Base-by-base conservation (phyloP, 2,113 vertebrate genomes). In the Mirounga angustirostris region DNA sequence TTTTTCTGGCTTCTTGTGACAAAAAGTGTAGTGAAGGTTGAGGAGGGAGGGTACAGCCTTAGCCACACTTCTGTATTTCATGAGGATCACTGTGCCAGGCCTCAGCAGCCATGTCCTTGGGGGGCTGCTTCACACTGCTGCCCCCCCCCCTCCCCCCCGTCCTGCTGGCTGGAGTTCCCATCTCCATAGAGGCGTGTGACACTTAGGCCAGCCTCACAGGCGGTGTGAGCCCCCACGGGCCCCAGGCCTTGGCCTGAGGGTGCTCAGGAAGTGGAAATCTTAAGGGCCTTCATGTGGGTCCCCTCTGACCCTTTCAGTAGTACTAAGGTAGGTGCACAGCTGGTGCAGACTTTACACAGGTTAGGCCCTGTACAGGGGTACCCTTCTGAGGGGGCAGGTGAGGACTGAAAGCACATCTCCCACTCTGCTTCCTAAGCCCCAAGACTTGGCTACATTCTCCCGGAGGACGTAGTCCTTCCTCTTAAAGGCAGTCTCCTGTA, bases 91-190 rank as follows among this genome's bases (percentile, higher is more conserved):
- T 19, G 24, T 73, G 40, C 46, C 56, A 24, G 46, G 24, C 21
- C 46, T 65, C 15, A 40, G 40, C 18, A 79, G 43, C 43, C 24
- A 1, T 58, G 69, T 52, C 59, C 16, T 78, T 7, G 18, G 26
- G 56, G 2, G 22, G 71, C 30, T 22, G 36, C n/a, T 79, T 80
- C 30, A 65, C 1, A 5, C 40, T 43, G 40, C 46, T 46, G 46
- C 1, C 46, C 7, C 1, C 46, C 43, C 43, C 43, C 43, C 43
- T 5, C 5, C 43, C 13, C 36, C 0, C 0, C 0, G 1, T 43
- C 2, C 28, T 36, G 22, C 24, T 8, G 33, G 11, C 46, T 40
- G 30, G n/a, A n/a, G 71, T 74, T 59, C 67, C 74, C 18, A 1
- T 50, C 26, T 83, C 56, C 30, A 9, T 14, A 40, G 56, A 67